Conservation (phyloP, 1,140 invertebrate species). For the Holcopasites calliopsidis region DNA sequence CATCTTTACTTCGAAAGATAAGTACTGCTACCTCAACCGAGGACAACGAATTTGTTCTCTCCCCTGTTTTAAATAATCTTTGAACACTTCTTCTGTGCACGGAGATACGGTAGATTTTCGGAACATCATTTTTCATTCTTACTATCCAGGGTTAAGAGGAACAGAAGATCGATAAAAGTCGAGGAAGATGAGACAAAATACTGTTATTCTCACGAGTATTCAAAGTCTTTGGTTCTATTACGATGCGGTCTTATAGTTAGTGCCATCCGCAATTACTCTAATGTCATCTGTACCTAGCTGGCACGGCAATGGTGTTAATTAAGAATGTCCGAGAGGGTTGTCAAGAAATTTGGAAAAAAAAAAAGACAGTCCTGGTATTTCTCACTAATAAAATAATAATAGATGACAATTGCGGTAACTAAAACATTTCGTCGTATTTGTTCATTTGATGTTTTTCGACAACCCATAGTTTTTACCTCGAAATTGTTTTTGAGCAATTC, state of each 20-base stretch:
- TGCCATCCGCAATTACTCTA: constrained; percentile 33
- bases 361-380: background rate
- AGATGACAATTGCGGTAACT: too few species aligned
- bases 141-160: background rate
- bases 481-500: constrained; percentile 33
- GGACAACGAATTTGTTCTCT: background rate
- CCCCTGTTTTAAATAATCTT: too few species aligned
- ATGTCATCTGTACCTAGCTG: constrained; percentile 14
- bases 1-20: background rate
- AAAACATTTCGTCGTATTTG: background rate
- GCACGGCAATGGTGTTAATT: background rate
- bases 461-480: background rate
- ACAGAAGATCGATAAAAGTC: constrained; percentile 33
- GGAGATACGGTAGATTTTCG: too few species aligned
- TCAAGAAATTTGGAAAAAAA: background rate
- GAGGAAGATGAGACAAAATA: constrained; percentile 68
- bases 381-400: too few species aligned
- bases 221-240: constrained; percentile 76
- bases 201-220: constrained; percentile 64
- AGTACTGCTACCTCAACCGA: constrained; percentile 5
- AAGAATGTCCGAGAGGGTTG: background rate
- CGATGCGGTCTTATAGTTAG: constrained; percentile 54
- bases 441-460: background rate
- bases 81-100: too few species aligned
- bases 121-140: constrained; percentile 30